phyloP scores from a whole-genome alignment of 2,888 invertebrate species.

The Drosophila anomalata region DNA sequence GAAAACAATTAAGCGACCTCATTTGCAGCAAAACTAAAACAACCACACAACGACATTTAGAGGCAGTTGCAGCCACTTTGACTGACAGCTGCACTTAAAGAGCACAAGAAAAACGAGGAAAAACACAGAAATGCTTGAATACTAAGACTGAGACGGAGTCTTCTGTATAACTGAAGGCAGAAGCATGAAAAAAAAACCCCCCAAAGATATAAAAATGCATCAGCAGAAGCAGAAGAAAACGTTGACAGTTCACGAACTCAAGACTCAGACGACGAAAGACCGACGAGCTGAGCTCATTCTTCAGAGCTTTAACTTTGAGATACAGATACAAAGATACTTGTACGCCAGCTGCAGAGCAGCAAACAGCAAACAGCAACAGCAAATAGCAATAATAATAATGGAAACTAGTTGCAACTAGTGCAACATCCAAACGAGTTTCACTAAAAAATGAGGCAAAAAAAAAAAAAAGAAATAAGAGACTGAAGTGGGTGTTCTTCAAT shows the following conservation, averaged over 20 bases:
- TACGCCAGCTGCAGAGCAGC: constrained; percentile 60
- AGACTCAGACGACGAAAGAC: constrained; percentile 13
- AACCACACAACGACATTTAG: constrained; percentile 66
- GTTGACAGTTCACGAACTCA: constrained; percentile 76
- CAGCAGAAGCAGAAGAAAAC: constrained; percentile 47
- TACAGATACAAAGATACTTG: constrained; percentile 53
- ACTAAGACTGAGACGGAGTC: not conserved
- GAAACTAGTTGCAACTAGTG: constrained; percentile 78
- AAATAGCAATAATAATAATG: constrained; percentile 63
- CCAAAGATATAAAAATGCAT: not conserved
- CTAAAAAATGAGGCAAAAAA: constrained; percentile 9
- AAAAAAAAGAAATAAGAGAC: not conserved
- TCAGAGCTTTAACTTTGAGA: constrained; percentile 38
- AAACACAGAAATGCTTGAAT: constrained; percentile 24
- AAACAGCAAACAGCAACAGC: constrained; percentile 35
- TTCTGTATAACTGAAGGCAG: not conserved
- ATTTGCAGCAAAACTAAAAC: constrained; percentile 57
- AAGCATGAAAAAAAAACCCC: not conserved
- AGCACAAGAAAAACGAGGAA: constrained; percentile 49
- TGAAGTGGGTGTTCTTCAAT: constrained; percentile 36
- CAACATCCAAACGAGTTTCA: constrained; percentile 48
- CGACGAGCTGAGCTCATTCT: constrained; percentile 64
- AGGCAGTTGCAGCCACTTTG: constrained; percentile 64
- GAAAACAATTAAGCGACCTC: constrained; percentile 76
- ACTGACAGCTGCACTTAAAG: constrained; percentile 78